These are phyloP conservation scores for Ruditapes philippinarum DNA, from an alignment of 1,140 invertebrate genomes.

Conservation along the genomic window DNA sequence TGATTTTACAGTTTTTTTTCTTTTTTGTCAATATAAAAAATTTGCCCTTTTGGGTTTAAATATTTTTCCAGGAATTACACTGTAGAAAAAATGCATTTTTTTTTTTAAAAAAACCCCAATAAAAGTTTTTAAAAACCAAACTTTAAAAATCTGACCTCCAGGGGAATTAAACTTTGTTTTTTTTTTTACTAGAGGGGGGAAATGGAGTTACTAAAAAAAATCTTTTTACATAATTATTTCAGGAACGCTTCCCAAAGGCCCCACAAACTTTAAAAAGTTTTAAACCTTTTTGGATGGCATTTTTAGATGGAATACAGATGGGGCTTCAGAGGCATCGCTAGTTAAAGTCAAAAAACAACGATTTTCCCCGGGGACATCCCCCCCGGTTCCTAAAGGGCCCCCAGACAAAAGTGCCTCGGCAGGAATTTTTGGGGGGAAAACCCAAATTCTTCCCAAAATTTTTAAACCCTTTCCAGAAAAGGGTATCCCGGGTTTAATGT, in stretches of 20 bases:
- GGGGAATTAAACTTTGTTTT: neutral
- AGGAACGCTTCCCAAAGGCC: conserved; percentile 68
- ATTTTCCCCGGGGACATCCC: conserved; percentile 43
- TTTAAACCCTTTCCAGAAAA: conserved; percentile 57
- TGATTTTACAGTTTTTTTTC: neutral
- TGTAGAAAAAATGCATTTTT: too few species aligned
- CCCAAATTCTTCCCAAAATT: conserved; percentile 16
- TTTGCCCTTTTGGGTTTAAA: too few species aligned
- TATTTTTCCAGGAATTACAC: too few species aligned
- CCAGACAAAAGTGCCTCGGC: conserved; percentile 53
- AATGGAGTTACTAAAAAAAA: conserved; percentile 14
- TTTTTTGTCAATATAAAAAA: too few species aligned
- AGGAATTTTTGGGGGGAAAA: conserved; percentile 52
- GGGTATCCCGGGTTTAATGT: conserved; percentile 67
- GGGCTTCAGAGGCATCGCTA: conserved; percentile 36
- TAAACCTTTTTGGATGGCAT: conserved; percentile 69
- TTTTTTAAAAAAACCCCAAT: too few species aligned
- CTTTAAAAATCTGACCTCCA: neutral
- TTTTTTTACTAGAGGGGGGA: neutral
- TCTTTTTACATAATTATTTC: neutral
- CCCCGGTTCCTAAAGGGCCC: conserved; percentile 30
- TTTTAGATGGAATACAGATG: conserved; percentile 69
- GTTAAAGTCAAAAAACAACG: neutral
- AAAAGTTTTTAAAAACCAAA: too few species aligned
- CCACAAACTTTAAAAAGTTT: conserved; percentile 69